A percentile compares a stretch with the other conserved stretches of the same genome.
phyloP scores from a whole-genome alignment of 2,113 vertebrate species.

The Elanoides forficatus region DNA sequence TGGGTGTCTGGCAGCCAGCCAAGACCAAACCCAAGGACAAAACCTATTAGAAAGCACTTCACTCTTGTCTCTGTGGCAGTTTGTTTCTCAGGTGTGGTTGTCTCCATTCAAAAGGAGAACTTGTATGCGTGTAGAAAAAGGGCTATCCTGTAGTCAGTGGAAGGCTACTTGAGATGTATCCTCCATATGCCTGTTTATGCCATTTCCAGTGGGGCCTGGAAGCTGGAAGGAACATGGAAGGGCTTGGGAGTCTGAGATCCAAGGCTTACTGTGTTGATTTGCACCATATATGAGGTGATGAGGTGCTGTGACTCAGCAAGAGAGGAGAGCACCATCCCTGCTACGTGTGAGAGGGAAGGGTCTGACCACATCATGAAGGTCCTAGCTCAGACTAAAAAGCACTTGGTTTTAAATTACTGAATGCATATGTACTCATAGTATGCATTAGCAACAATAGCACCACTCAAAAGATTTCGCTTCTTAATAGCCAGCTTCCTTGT shows the following conservation, averaged over 20 bases:
- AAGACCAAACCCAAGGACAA: background rate
- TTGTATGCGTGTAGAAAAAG: background rate
- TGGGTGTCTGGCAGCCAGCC: background rate
- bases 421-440: background rate
- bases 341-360: background rate
- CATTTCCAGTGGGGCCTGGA: background rate
- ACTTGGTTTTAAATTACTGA: background rate
- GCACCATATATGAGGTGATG: background rate
- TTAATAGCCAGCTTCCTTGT: background rate
- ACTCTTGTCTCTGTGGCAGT: background rate
- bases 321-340: background rate
- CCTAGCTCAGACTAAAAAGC: background rate
- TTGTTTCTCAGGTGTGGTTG: background rate
- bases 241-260: background rate
- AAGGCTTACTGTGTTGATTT: background rate
- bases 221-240: background rate
- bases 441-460: background rate
- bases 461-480: background rate
- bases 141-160: background rate
- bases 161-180: background rate
- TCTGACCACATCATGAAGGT: background rate
- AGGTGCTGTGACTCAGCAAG: background rate
- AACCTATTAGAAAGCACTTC: background rate
- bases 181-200: background rate
- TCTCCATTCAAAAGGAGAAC: background rate